Evolutionary conservation across 2,888 invertebrate species (phyloP).

Genomic region (Volucella bombylans): DNA sequence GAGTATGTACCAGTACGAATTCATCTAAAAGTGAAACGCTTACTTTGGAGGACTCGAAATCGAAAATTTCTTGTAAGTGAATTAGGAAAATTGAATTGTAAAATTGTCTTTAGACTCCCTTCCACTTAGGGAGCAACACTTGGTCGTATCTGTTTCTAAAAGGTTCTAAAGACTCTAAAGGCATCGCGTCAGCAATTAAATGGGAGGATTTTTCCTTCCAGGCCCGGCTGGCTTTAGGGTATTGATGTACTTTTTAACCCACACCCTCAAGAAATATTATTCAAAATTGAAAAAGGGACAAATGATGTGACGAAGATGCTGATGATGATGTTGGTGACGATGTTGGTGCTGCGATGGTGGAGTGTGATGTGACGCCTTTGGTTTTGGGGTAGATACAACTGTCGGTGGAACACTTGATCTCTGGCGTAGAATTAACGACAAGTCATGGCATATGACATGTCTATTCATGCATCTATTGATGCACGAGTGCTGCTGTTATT

Average conservation of each 20-base stretch:
- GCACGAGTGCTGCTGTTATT: conserved; percentile 46
- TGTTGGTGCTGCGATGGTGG: conserved; percentile 27
- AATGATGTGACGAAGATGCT: conserved; percentile 70
- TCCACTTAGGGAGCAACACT: conserved; percentile 29
- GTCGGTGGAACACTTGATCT: conserved; percentile 28
- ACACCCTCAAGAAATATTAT: conserved; percentile 37
- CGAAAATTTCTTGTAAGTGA: conserved; percentile 74
- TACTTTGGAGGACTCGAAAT: conserved; percentile 45
- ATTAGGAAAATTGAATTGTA: conserved; percentile 76
- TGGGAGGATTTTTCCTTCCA: conserved; percentile 19
- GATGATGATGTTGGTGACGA: conserved; percentile 19
- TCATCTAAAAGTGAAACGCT: too few relatives aligned
- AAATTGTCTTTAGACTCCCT: conserved; percentile 45
- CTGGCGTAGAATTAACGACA: conserved; percentile 46
- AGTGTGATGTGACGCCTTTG: conserved; percentile 22
- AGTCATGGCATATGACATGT: conserved; percentile 67
- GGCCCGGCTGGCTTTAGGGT: conserved; percentile 1
- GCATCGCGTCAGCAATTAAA: conserved; percentile 62
- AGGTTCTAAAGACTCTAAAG: conserved; percentile 30
- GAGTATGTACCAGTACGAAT: too few relatives aligned
- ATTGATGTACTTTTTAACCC: neutral
- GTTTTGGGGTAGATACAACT: conserved; percentile 13
- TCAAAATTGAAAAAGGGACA: conserved; percentile 63
- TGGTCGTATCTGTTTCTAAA: conserved; percentile 53
- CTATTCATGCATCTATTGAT: conserved; percentile 69